Evolutionary conservation across 2,888 invertebrate genomes (phyloP), one percentile per base, ranked within the genome.

Genomic region (Sinhomidia bicolor): DNA sequence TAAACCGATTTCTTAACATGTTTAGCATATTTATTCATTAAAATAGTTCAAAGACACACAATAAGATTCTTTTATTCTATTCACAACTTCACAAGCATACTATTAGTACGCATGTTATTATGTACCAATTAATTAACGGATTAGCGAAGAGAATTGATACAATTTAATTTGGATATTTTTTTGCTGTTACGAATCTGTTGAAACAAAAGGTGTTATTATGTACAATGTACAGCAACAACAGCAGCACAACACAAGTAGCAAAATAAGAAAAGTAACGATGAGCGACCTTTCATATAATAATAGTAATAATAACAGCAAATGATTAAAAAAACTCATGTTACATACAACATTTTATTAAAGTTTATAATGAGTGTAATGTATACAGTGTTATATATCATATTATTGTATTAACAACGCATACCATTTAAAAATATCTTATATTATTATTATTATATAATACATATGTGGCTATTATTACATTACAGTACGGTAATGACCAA

Each of bases 121-220:
- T 65, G 17, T 68, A 20, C 41, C 41, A 68, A 68, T 68, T 68
- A 68, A 65, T 36, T 68, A 41, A 68, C 41, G 36, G 20, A 68
- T 68, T 36, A 68, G 10, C 20, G 20, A 10, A 62, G 62, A 32
- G n/a, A 5, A 65, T 65, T 32, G 68, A 17, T 68, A 36, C 20
- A 17, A 36, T 65, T 68, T 41, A 20, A 14, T 10, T 20, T 68
- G 17, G 32, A 29, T 32, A 14, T 29, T 54, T 5, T n/a, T n/a
- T 14, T 51, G 51, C 51, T 51, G 51, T 14, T 51, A 23, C 17
- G 5, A 23, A 17, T 32, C 12, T 10, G 17, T 68, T 68, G 12
- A 68, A 41, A 68, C 41, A n/a, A 32, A 62, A 26, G 32, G 1
- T 60, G 20, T 7, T 17, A n/a, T 14, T 1, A 54, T 60, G 23